Conservation (phyloP, 2,113 vertebrate genomes). For the Loxodonta africana region DNA sequence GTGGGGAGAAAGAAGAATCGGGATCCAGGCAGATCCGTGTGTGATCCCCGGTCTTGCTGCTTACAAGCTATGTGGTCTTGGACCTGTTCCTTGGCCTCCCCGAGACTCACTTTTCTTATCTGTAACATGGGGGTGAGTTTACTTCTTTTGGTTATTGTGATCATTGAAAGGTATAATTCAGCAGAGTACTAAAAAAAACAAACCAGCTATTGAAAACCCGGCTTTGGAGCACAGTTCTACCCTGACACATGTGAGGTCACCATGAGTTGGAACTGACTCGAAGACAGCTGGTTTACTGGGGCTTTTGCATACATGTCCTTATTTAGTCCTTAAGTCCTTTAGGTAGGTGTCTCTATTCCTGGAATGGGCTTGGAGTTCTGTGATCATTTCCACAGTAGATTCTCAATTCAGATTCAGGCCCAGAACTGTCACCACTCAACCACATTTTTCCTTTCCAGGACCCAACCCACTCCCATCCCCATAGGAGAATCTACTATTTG, state of each 20-base stretch:
- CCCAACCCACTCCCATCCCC: neutral
- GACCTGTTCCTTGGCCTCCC: neutral
- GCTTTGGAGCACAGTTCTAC: too few relatives aligned
- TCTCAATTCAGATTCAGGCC: neutral
- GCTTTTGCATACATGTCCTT: neutral
- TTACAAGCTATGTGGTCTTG: neutral
- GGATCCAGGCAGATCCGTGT: accelerated
- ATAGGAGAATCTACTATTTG: neutral
- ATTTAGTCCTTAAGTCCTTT: neutral
- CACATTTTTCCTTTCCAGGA: accelerated
- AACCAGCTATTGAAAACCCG: too few relatives aligned
- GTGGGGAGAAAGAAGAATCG: neutral
- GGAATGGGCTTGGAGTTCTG: neutral
- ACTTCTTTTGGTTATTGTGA: neutral
- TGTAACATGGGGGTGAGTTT: neutral
- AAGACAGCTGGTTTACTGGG: neutral
- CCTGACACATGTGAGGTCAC: neutral
- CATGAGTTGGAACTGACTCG: neutral
- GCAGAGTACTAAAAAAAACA: neutral
- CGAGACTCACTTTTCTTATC: neutral
- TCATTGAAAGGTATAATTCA: neutral
- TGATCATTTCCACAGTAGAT: neutral
- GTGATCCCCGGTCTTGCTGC: neutral
- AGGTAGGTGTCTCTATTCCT: neutral
- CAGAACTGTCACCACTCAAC: neutral